These are phyloP conservation scores for Chalcosyrphus nemorum DNA, from an alignment of 2,888 invertebrate species.

Conservation along the genomic window DNA sequence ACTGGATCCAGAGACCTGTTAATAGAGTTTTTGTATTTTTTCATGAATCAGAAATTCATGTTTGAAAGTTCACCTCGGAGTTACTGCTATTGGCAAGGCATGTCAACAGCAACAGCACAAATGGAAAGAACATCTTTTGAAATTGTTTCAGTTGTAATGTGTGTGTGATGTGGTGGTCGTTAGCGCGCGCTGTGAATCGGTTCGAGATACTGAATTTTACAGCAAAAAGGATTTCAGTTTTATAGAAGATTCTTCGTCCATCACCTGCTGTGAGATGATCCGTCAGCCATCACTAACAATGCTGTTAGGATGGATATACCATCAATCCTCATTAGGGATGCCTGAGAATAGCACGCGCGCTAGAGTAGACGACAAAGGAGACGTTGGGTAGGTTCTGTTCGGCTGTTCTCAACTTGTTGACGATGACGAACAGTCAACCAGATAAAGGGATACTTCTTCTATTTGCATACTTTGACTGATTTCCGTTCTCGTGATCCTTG, in stretches of 20 bases:
- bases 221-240: constrained; percentile 49
- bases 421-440: constrained; percentile 45
- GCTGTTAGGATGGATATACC: constrained; percentile 30
- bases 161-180: constrained; percentile 14
- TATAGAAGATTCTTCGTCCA: constrained; percentile 54
- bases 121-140: constrained; percentile 63
- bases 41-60: not conserved
- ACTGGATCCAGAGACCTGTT: constrained; percentile 36
- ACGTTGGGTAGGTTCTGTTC: constrained; percentile 10
- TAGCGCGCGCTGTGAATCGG: constrained; percentile 30
- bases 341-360: not conserved
- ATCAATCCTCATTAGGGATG: constrained; percentile 68
- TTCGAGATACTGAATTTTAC: constrained; percentile 56
- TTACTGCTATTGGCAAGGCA: constrained; percentile 52
- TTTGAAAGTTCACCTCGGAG: constrained; percentile 39
- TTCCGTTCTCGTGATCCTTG: constrained; percentile 52
- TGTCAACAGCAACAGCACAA: constrained; percentile 60
- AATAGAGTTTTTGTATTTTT: too few species aligned
- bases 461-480: constrained; percentile 62
- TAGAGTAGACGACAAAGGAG: constrained; percentile 7
- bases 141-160: not conserved
- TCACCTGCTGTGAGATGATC: constrained; percentile 64
- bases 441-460: constrained; percentile 36
- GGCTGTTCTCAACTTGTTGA: constrained; percentile 40
- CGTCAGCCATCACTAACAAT: constrained; percentile 49